These are phyloP conservation scores for Globia sparganii DNA, from an alignment of 2,888 invertebrate species.

Conservation along the genomic window DNA sequence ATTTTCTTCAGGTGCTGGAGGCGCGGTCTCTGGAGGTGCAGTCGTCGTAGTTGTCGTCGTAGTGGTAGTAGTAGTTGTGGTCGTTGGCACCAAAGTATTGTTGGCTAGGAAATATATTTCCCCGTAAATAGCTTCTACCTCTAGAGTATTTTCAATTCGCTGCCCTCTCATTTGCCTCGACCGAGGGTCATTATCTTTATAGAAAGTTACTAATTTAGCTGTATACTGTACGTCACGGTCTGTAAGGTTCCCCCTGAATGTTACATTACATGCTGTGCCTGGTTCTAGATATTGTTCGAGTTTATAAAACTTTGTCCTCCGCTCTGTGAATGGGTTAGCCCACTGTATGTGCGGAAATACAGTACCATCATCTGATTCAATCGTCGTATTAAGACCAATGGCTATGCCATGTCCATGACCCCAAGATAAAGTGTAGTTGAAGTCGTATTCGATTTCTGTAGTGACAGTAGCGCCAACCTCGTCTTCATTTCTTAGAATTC, in stretches of 20 bases:
- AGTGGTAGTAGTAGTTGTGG: constrained; percentile 92
- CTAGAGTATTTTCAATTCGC: constrained; percentile 92
- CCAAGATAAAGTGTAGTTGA: constrained; percentile 94
- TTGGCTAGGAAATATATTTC: constrained; percentile 94
- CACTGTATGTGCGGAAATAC: constrained; percentile 92
- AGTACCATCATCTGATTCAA: constrained; percentile 91
- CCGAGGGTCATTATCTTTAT: constrained; percentile 91
- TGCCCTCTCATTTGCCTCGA: constrained; percentile 91
- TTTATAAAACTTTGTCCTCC: constrained; percentile 90
- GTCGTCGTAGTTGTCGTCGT: constrained; percentile 91
- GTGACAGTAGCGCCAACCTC: constrained; percentile 91
- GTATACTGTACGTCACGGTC: constrained; percentile 94
- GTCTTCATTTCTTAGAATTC: constrained; percentile 89
- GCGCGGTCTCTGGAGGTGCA: constrained; percentile 87
- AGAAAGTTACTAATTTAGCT: constrained; percentile 93
- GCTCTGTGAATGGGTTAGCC: constrained; percentile 91
- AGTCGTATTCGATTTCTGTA: constrained; percentile 93
- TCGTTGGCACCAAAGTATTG: constrained; percentile 94
- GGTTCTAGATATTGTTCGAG: constrained; percentile 93
- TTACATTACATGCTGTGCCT: constrained; percentile 95
- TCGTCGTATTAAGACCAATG: constrained; percentile 92
- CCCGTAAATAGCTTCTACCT: constrained; percentile 93
- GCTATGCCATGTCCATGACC: constrained; percentile 94
- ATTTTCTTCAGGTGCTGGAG: constrained; percentile 87
- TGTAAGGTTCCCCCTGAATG: constrained; percentile 93